These are phyloP conservation scores for Holacanthella duospinosa DNA, from an alignment of 2,888 invertebrate species.

Conservation along the genomic window DNA sequence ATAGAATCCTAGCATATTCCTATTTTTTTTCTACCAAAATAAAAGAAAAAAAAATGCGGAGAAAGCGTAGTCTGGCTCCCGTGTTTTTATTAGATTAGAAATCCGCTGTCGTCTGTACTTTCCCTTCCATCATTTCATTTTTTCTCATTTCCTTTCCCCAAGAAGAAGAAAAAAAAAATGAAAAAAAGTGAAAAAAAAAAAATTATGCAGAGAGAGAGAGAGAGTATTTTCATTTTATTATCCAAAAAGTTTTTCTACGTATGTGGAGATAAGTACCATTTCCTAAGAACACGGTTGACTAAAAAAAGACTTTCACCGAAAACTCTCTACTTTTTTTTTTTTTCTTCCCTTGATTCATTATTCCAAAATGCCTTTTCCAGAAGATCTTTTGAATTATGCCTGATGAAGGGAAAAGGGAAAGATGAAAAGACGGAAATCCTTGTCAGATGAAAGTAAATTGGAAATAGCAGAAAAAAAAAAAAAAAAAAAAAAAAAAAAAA, in stretches of 20 bases:
- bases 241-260: background rate
- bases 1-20: background rate
- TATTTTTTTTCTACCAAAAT: background rate
- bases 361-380: background rate
- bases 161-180: background rate
- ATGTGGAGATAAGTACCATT: background rate
- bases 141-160: constrained; percentile 5
- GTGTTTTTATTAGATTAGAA: constrained; percentile 5
- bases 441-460: constrained; percentile 5
- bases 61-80: background rate
- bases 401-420: constrained; percentile 1
- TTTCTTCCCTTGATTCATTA: background rate
- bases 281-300: background rate
- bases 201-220: background rate
- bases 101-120: constrained; percentile 6
- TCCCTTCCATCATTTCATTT: constrained; percentile 1
- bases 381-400: background rate
- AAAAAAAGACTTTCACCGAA: background rate
- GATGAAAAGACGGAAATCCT: constrained; percentile 6
- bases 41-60: background rate
- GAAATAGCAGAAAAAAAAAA: background rate
- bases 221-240: background rate
- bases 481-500: background rate
- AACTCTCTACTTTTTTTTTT: background rate
- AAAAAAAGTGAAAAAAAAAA: background rate